phyloP scores from a whole-genome alignment of 1,140 invertebrate species.

The Scaptomyza montana region DNA sequence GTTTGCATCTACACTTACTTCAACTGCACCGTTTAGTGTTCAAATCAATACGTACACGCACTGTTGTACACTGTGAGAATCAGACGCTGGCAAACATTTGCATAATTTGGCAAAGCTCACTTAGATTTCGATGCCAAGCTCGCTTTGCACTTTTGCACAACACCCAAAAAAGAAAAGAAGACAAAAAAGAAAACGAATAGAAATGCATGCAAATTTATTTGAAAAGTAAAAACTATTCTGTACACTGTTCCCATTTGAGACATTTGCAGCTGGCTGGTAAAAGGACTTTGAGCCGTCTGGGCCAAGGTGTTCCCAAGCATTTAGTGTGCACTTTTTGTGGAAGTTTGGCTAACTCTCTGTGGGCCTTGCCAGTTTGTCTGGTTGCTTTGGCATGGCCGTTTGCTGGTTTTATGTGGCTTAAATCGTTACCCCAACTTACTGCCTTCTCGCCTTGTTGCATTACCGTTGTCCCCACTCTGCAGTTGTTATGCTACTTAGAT shows the following conservation, averaged over 20 bases:
- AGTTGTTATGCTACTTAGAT: slow-evolving; percentile 71
- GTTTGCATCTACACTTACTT: background rate
- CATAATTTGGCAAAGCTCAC: slow-evolving; percentile 77
- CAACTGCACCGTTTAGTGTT: slow-evolving; percentile 18
- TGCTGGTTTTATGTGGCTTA: slow-evolving; percentile 71
- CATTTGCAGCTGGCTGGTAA: slow-evolving; percentile 53
- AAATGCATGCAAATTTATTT: slow-evolving; percentile 71
- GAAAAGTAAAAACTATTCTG: slow-evolving; percentile 54
- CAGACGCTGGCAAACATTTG: slow-evolving; percentile 60
- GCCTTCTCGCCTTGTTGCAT: slow-evolving; percentile 26
- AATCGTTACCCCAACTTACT: slow-evolving; percentile 47
- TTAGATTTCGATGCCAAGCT: slow-evolving; percentile 57
- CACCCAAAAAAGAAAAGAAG: background rate
- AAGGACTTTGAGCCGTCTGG: slow-evolving; percentile 24
- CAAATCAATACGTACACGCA: slow-evolving; percentile 71
- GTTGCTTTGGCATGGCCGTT: slow-evolving; percentile 31
- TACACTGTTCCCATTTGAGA: slow-evolving; percentile 40
- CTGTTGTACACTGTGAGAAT: slow-evolving; percentile 42
- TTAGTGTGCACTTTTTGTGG: slow-evolving; percentile 37
- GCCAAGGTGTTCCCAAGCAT: slow-evolving; percentile 66
- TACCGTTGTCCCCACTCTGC: slow-evolving; percentile 36
- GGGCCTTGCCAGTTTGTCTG: slow-evolving; percentile 53
- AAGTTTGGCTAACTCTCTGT: slow-evolving; percentile 19
- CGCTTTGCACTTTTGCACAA: slow-evolving; percentile 35
- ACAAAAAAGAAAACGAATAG: slow-evolving; percentile 24